Conservation (phyloP, 2,888 invertebrate species). For the Platycheirus rosarum region DNA sequence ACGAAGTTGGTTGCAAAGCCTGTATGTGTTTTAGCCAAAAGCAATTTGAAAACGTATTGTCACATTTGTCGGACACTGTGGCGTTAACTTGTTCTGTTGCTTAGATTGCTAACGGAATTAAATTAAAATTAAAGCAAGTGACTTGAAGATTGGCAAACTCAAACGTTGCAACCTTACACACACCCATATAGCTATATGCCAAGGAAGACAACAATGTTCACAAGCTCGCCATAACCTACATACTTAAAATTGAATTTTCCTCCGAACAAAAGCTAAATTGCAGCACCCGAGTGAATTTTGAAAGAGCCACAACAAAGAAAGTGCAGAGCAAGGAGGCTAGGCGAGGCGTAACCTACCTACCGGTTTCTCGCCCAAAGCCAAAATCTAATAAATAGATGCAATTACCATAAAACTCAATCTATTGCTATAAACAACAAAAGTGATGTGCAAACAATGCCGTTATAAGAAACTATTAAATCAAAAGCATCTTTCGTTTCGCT, state of each 20-base stretch:
- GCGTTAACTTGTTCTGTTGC: too few relatives aligned
- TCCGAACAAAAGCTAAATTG: slow-evolving; percentile 34
- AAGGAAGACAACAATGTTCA: slow-evolving; percentile 11
- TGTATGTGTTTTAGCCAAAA: too few relatives aligned
- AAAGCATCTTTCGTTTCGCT: slow-evolving; percentile 4
- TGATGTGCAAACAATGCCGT: slow-evolving; percentile 51
- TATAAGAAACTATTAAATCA: slow-evolving; percentile 37
- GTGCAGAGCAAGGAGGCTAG: slow-evolving; percentile 4
- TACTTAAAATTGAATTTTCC: slow-evolving; percentile 43
- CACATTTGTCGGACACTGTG: too few relatives aligned
- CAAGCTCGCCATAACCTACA: slow-evolving; percentile 51
- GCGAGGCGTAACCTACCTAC: background rate
- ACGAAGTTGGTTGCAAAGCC: too few relatives aligned
- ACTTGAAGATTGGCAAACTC: too few relatives aligned
- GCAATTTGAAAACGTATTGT: too few relatives aligned
- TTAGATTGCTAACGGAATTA: too few relatives aligned
- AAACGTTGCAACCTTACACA: too few relatives aligned
- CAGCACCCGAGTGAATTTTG: slow-evolving; percentile 15
- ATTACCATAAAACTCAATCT: slow-evolving; percentile 65
- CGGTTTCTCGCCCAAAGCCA: slow-evolving; percentile 30
- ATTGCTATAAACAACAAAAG: slow-evolving; percentile 53
- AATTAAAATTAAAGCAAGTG: too few relatives aligned
- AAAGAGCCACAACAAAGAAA: slow-evolving; percentile 47
- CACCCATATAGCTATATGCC: too few relatives aligned
- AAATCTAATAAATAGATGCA: slow-evolving; percentile 55